Base-by-base conservation (phyloP, 2,113 vertebrate genomes). In the Rhinolophus sinicus region DNA sequence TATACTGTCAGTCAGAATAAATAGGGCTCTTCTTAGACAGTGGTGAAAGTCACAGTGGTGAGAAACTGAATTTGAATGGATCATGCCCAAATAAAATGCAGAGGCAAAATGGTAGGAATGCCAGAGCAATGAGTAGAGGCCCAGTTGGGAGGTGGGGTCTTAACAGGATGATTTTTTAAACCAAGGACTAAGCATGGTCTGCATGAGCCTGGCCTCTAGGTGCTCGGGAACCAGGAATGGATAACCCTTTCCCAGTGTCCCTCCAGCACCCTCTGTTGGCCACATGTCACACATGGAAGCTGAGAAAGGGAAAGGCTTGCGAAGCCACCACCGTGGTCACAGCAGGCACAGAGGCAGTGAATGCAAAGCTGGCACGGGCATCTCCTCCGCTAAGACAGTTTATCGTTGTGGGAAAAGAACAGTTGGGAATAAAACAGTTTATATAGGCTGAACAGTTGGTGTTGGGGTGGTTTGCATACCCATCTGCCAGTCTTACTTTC, bases 71-170 rank as follows among this genome's bases (percentile, higher is more conserved):
- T 78, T 78, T 16, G 60, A 9, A 65, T 40, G 58, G 85, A 10
- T 35, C 58, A 33, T 73, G 47, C 3, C 6, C 47, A 33, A 52
- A 64, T 90, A 85, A 88, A 88, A 83, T 26, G 1, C n/a, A n/a
- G 26, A 50, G 56, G 26, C 21, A 75, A 88, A 76, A 64, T 56
- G 40, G 35, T 73, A 38, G 83, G 60, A 44, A 4, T 44, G 40
- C 40, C 40, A 44, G 80, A 92, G 72, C 85, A 92, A 76, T 67
- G 65, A 69, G 33, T 16, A 58, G 60, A 58, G 82, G 86, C 58
- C 44, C 85, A 65, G 24, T 47, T 58, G 22, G 16, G 21, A 77
- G 69, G 12, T 94, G 62, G 38, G 9, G 5, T 70, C 89, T 93
- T 77, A 58, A 67, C 50, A 95, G n/a, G n/a, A 80, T 0, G 18